Base-by-base conservation (phyloP, 2,888 invertebrate species). In the Callosobruchus maculatus region DNA sequence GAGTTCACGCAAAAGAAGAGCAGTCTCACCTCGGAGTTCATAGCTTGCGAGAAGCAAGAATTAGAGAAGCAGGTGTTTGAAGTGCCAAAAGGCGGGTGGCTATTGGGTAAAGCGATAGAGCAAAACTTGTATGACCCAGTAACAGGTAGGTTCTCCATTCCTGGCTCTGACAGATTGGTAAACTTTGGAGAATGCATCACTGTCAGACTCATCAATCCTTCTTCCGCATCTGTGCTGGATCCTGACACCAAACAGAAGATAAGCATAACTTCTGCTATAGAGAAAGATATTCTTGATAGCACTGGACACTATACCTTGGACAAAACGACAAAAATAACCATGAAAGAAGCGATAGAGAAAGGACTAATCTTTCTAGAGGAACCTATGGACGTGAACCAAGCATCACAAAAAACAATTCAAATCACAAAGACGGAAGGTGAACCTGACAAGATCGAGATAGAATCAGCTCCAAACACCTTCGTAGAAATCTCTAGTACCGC, bases 141-240 rank as follows among this genome's bases (percentile, higher is more conserved):
- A 0, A 92, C 92, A 0, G 98, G 98, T 1, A 88, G 95, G 66
- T 96, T 98, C 81, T 92, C 93, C 20, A 94, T 98, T 78, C 95
- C 95, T 0, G 94, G 94, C 20, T 96, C 97, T 5, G 96, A 97
- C 84, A 90, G 95, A 79, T 88, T 94, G 73, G 92, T 96, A 70
- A 93, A 94, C 75, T 93, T 98, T 80, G 93, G 95, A 85, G 97
- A 97, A 86, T 96, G 97, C 80, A 89, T 98, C 69, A 92, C 93
- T 81, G 89, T 96, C 76, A 93, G 94, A 83, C 92, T 98, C 22
- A 94, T 98, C 70, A 94, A 97, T 87, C 91, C 94, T 20, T 89
- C 92, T 77, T 97, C 97, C 0, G 96, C 95, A 20, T 88, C 91
- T 72, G 95, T 97, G 0, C 86, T 95, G 30, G 96, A 97, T 85